phyloP scores from a whole-genome alignment of 64 coral and sea anemone species.

The Actinia tenebrosa region DNA sequence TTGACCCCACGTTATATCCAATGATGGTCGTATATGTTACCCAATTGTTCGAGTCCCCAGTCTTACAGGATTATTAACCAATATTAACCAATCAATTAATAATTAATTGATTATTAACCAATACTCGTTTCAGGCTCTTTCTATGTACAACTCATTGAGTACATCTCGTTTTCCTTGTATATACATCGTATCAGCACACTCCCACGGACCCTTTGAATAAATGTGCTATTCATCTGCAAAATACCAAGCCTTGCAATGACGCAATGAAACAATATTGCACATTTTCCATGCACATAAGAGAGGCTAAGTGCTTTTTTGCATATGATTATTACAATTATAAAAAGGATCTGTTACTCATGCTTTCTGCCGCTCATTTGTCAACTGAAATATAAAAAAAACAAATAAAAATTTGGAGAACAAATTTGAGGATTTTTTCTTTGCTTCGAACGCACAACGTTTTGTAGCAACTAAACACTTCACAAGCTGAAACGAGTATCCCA shows the following conservation, averaged over 20 bases:
- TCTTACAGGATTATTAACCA: not conserved
- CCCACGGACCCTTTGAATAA: too few species aligned
- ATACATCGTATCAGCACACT: not conserved
- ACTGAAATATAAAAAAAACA: not conserved
- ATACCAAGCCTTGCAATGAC: too few species aligned
- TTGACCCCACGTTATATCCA: not conserved
- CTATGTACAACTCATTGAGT: not conserved
- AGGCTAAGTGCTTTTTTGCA: too few species aligned
- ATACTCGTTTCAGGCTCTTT: constrained; percentile 19
- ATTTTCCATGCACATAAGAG: too few species aligned
- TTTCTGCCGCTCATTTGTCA: not conserved
- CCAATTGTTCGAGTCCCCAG: not conserved
- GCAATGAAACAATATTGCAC: too few species aligned
- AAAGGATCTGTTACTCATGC: too few species aligned
- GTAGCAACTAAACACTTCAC: not conserved
- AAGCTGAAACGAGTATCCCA: not conserved
- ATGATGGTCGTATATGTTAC: not conserved
- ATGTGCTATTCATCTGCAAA: too few species aligned
- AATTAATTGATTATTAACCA: not conserved
- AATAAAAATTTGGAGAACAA: not conserved
- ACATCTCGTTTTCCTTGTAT: not conserved
- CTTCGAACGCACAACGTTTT: not conserved
- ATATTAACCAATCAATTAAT: too few species aligned
- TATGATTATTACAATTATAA: too few species aligned
- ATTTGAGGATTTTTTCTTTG: not conserved